Conservation (phyloP, 2,888 invertebrate genomes). For the Abscondita cerata region DNA sequence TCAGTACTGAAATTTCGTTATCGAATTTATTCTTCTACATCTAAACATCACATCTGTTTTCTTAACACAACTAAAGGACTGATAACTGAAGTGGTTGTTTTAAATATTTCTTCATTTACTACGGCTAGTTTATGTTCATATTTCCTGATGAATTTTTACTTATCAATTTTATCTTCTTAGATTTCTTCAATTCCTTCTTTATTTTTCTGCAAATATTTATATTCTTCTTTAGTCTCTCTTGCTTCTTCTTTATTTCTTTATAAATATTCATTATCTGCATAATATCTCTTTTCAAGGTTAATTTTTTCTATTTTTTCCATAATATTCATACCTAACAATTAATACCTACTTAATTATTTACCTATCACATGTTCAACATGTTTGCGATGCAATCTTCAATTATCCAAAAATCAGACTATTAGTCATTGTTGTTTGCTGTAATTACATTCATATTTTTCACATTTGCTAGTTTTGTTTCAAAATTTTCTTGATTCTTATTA, state of each 20-base stretch:
- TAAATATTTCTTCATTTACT: no score
- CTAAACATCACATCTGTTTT: no score
- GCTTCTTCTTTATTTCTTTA: not conserved
- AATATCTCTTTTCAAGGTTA: not conserved
- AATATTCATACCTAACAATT: not conserved
- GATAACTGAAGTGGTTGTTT: not conserved
- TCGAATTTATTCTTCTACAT: no score
- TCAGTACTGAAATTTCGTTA: no score
- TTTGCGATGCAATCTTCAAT: not conserved
- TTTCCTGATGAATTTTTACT: no score
- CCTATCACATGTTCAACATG: not conserved
- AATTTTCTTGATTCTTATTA: not conserved
- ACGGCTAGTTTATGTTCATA: no score
- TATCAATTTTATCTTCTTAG: no score
- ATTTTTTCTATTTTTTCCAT: not conserved
- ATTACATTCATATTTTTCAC: not conserved
- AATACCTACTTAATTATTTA: not conserved
- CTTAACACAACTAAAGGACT: constrained; percentile 20
- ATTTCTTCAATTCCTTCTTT: no score
- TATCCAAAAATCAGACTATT: not conserved
- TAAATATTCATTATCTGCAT: not conserved
- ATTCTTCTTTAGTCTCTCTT: not conserved
- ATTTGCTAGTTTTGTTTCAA: not conserved
- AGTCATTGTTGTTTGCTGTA: not conserved
- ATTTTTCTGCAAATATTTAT: no score